phyloP scores from a whole-genome alignment of 2,888 invertebrate species.

The Idaea straminata region DNA sequence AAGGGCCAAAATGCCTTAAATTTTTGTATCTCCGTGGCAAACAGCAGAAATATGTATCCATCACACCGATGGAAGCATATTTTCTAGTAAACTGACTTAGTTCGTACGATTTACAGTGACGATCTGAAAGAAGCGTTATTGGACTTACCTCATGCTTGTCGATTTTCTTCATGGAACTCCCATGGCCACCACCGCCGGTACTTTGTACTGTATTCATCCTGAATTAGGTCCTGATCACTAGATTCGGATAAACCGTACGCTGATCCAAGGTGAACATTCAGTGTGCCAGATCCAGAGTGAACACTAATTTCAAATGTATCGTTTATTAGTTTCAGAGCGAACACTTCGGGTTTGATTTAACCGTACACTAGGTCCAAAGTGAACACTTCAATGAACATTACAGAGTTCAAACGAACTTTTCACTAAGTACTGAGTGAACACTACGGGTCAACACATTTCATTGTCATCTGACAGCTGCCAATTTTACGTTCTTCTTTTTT shows the following conservation, averaged over 20 bases:
- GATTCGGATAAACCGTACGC: background rate
- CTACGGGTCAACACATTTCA: background rate
- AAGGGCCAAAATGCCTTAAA: too few species aligned
- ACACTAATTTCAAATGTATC: background rate
- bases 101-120: background rate
- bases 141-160: constrained; percentile 79
- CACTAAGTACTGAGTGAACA: background rate
- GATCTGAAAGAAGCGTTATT: background rate
- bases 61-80: too few species aligned
- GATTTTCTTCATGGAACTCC: constrained; percentile 80
- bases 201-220: constrained; percentile 84
- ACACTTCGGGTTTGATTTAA: background rate
- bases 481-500: too few species aligned
- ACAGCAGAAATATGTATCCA: too few species aligned
- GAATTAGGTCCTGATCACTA: background rate
- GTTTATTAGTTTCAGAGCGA: background rate
- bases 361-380: too few species aligned
- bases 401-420: background rate
- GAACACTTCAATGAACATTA: background rate
- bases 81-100: too few species aligned
- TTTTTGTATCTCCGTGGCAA: too few species aligned
- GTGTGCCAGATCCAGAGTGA: background rate
- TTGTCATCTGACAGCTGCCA: too few species aligned
- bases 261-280: too few species aligned
- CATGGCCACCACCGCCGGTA: constrained; percentile 78